Evolutionary conservation across 2,888 invertebrate species (phyloP).

Genomic region (Notodonta dromedarius): DNA sequence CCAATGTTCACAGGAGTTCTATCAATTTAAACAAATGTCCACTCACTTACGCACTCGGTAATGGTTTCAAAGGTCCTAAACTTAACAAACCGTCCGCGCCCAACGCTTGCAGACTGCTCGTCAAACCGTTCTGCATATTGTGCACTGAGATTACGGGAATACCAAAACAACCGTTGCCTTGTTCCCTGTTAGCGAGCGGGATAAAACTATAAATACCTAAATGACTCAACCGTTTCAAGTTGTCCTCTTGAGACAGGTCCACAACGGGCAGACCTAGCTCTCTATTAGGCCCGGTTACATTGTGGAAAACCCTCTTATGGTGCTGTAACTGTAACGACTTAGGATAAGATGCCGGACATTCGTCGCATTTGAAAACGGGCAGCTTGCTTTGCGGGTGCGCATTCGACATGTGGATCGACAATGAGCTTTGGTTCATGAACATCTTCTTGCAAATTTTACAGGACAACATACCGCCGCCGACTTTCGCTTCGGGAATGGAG

Average conservation of each 20-base stretch:
- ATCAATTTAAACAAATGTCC: slow-evolving; percentile 9
- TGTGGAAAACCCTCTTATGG: slow-evolving; percentile 79
- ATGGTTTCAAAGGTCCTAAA: slow-evolving; percentile 88
- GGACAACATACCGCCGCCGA: slow-evolving; percentile 68
- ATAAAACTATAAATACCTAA: slow-evolving; percentile 90
- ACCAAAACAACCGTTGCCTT: slow-evolving; percentile 86
- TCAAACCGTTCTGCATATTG: slow-evolving; percentile 85
- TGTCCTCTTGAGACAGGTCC: slow-evolving; percentile 88
- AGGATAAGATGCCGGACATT: slow-evolving; percentile 89
- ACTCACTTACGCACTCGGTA: slow-evolving; percentile 69
- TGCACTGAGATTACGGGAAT: slow-evolving; percentile 89
- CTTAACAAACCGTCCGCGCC: slow-evolving; percentile 89
- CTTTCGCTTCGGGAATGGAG: slow-evolving; percentile 73
- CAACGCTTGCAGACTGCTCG: slow-evolving; percentile 84
- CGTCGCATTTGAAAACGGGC: slow-evolving; percentile 85
- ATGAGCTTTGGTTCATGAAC: slow-evolving; percentile 71
- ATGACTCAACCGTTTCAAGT: slow-evolving; percentile 85
- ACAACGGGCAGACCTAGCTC: slow-evolving; percentile 90
- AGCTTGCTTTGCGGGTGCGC: slow-evolving; percentile 71
- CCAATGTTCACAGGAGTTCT: slow-evolving; percentile 9
- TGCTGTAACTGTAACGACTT: slow-evolving; percentile 88
- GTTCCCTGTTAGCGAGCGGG: slow-evolving; percentile 87
- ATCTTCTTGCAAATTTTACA: slow-evolving; percentile 78
- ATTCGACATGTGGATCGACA: slow-evolving; percentile 68
- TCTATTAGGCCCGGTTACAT: slow-evolving; percentile 69